Base-by-base conservation (phyloP, 2,888 invertebrate genomes). In the Notodonta dromedarius region DNA sequence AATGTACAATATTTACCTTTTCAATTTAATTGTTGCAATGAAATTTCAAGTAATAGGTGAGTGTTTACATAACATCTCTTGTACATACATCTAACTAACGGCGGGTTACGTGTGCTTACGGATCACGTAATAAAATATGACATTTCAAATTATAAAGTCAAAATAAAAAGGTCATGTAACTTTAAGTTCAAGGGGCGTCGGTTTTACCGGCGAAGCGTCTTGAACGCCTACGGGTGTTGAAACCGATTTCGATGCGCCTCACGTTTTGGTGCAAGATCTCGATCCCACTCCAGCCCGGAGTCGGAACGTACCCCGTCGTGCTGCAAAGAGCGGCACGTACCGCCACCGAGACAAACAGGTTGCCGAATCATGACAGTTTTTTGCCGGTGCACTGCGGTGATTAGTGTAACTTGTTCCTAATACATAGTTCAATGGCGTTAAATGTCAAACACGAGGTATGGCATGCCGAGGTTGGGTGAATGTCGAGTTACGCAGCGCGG, bases 391-490 rank as follows among this genome's bases (percentile, higher is more conserved):
- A 44, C 16, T 1, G n/a, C 52, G 58, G 52, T 56, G 56, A 58
- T 61, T 51, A 61, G 35, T 16, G 55, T 63, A 67, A 70, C 61
- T 62, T 56, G 60, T 65, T 56, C 59, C 59, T 67, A 65, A 63
- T 67, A 67, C 69, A 74, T 74, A 76, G 79, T 80, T 82, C 78
- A 82, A 81, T 77, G 77, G 71, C 74, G 70, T 73, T 83, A 85
- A 88, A 87, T 87, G 86, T 84, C 85, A 86, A 77, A 77, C 71
- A 74, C 69, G 66, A 65, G 65, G 72, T 69, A 74, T 68, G 74
- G 78, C 68, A 76, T 73, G 71, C 70, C 82, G 83, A 81, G 81
- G 82, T 73, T 80, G 76, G 74, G 78, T 76, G 80, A 84, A 79
- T 81, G 85, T 79, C 76, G 74, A 61, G 61, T 51, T 50, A 56